phyloP scores from a whole-genome alignment of 2,888 invertebrate species.

The Mamestra brassicae region DNA sequence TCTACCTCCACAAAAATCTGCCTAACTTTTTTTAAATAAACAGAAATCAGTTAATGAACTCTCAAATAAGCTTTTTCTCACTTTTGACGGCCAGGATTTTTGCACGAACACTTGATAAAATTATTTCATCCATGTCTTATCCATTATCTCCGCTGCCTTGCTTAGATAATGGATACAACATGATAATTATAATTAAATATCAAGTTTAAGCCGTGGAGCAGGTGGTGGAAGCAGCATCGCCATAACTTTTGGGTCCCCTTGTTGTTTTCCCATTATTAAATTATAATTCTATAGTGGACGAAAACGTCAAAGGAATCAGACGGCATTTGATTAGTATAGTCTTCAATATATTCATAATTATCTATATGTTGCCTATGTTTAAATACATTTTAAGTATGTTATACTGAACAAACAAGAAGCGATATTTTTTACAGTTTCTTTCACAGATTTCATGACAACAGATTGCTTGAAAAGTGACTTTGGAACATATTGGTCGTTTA shows the following conservation, averaged over 20 bases:
- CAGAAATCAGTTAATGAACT: not conserved
- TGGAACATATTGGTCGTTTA: no score
- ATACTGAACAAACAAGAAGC: no score
- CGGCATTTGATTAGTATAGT: not conserved
- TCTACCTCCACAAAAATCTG: no score
- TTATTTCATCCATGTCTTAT: constrained; percentile 54
- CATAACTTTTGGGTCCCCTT: constrained; percentile 70
- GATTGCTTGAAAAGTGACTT: no score
- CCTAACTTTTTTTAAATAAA: no score
- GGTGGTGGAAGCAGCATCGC: constrained; percentile 74
- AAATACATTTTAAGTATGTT: no score
- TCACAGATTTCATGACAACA: no score
- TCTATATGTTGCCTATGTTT: not conserved
- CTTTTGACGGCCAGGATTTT: not conserved
- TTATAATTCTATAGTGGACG: not conserved
- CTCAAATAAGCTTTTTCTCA: not conserved
- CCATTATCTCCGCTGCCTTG: constrained; percentile 63
- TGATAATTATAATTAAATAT: constrained; percentile 79
- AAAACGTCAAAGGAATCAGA: not conserved
- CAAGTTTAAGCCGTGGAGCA: constrained; percentile 80
- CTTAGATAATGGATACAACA: not conserved
- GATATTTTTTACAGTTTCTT: no score
- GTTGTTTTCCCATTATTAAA: constrained; percentile 29
- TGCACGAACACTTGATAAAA: not conserved
- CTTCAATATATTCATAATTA: no score